phyloP scores from a whole-genome alignment of 2,888 invertebrate species.

The Volucella zonaria region DNA sequence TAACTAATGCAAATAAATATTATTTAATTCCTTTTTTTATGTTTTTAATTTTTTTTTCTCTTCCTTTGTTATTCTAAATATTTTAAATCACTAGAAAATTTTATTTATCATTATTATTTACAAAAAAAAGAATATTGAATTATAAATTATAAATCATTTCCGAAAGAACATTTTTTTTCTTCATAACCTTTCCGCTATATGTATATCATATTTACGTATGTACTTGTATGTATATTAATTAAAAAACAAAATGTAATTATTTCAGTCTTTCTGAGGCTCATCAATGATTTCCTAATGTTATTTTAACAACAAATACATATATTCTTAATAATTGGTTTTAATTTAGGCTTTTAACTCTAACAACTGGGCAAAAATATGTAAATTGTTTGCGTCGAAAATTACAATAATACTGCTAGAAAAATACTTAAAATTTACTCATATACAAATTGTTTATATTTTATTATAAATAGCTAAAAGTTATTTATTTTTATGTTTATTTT shows the following conservation, averaged over 20 bases:
- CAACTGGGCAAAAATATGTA: constrained; percentile 69
- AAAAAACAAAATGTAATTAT: constrained; percentile 67
- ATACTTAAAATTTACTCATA: constrained; percentile 43
- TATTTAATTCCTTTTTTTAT: constrained; percentile 61
- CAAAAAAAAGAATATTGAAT: constrained; percentile 42
- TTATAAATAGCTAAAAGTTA: no score
- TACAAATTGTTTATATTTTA: constrained; percentile 26
- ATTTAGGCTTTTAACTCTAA: constrained; percentile 64
- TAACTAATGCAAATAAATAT: constrained; percentile 70
- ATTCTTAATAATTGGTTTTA: constrained; percentile 36
- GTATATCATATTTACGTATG: no score
- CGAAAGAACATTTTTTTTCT: constrained; percentile 47
- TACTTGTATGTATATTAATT: constrained; percentile 25
- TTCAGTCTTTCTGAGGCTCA: constrained; percentile 73
- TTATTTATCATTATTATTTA: constrained; percentile 49
- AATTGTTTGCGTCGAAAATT: constrained; percentile 50
- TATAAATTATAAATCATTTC: constrained; percentile 62
- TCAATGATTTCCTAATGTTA: constrained; percentile 52
- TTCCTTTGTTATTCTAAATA: constrained; percentile 27
- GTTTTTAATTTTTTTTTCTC: constrained; percentile 24
- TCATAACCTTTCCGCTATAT: constrained; percentile 12
- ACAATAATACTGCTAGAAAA: constrained; percentile 68
- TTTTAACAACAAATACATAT: constrained; percentile 57
- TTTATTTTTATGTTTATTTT: background rate
- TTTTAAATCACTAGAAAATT: constrained; percentile 63